phyloP scores from a whole-genome alignment of 2,797 vertebrate genomes.

The Threskiornis aethiopicus region DNA sequence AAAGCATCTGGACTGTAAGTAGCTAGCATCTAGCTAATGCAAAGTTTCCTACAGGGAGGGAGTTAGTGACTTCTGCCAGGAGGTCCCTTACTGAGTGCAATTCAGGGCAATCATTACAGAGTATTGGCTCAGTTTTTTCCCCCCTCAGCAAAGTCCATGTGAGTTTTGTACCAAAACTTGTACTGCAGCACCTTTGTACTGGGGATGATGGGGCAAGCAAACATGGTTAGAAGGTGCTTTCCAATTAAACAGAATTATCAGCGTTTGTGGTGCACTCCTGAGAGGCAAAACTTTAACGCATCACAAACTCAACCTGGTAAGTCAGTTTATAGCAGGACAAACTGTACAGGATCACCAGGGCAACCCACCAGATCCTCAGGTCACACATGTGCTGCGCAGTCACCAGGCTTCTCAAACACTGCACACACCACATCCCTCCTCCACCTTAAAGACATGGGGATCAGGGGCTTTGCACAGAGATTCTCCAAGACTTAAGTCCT shows the following conservation, averaged over 20 bases:
- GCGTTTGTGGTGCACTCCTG: neutral
- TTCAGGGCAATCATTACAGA: neutral
- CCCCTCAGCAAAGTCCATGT: neutral
- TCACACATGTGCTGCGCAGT: fast-evolving
- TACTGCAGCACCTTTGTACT: neutral
- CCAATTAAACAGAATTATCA: neutral
- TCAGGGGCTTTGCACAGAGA: neutral
- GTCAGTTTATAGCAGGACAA: neutral
- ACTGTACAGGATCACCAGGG: neutral
- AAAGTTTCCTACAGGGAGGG: neutral
- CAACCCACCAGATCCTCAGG: neutral
- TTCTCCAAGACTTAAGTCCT: neutral
- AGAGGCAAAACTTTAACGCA: neutral
- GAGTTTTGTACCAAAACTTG: neutral
- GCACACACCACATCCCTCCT: neutral
- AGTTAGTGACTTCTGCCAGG: neutral
- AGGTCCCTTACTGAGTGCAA: neutral
- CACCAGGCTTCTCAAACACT: neutral
- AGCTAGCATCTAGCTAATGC: neutral
- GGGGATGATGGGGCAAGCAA: neutral
- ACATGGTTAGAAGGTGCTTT: neutral
- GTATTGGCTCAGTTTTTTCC: fast-evolving
- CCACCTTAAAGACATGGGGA: neutral
- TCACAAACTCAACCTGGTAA: neutral
- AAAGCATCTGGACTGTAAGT: neutral